These are phyloP conservation scores for Brenthis ino DNA, from an alignment of 2,888 invertebrate genomes.

Conservation along the genomic window DNA sequence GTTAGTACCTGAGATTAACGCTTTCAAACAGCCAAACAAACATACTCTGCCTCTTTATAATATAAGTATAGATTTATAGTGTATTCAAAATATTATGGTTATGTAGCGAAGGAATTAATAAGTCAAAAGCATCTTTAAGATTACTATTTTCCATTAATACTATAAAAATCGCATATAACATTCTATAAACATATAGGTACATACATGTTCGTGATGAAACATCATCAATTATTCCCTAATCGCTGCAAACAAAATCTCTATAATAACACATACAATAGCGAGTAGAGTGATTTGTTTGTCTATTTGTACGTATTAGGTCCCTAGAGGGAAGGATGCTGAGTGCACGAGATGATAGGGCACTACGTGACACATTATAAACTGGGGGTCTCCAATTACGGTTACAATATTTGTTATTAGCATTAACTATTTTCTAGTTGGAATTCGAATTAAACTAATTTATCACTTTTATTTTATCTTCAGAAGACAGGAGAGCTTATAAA, in stretches of 20 bases:
- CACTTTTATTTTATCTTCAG: too few species aligned
- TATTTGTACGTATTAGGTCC: slow-evolving; percentile 22
- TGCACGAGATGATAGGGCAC: slow-evolving; percentile 25
- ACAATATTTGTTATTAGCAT: neutral
- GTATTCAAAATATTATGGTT: too few species aligned
- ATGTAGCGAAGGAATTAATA: too few species aligned
- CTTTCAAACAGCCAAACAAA: too few species aligned
- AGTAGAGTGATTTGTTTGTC: slow-evolving; percentile 9
- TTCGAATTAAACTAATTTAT: too few species aligned
- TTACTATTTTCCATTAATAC: too few species aligned
- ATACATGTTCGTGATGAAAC: slow-evolving; percentile 8
- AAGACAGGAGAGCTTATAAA: too few species aligned
- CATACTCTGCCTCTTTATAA: too few species aligned
- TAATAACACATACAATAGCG: slow-evolving; percentile 12
- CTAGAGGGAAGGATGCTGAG: slow-evolving; percentile 25
- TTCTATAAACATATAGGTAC: neutral
- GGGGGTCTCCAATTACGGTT: neutral
- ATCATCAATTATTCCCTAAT: slow-evolving; percentile 24
- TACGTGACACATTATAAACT: neutral
- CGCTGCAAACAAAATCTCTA: slow-evolving; percentile 23
- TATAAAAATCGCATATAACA: neutral
- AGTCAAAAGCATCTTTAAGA: too few species aligned
- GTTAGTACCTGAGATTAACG: too few species aligned
- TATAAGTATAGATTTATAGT: too few species aligned
- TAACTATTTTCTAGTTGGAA: neutral